phyloP scores from a whole-genome alignment of 2,113 vertebrate species.

The Corydoras sp. region DNA sequence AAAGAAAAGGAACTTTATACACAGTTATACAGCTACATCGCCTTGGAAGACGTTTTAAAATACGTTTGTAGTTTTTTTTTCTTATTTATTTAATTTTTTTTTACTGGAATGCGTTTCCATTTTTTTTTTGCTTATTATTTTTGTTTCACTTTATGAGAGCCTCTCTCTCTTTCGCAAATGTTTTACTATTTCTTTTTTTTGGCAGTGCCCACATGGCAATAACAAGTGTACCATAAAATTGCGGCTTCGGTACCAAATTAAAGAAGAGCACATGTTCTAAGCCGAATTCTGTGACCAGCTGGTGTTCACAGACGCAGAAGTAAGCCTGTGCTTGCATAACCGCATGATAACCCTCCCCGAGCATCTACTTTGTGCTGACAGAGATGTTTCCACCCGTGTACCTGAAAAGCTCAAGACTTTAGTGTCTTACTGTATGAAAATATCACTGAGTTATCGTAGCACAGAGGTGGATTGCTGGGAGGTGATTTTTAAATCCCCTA shows the following conservation, averaged over 20 bases:
- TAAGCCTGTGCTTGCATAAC: conserved; percentile 35
- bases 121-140: conserved; percentile 44
- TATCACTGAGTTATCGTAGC: too few species aligned
- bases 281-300: conserved; percentile 35
- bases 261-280: conserved; percentile 38
- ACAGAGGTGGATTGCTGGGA: not conserved
- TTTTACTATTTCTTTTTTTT: conserved; percentile 11
- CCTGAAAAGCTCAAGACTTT: not conserved
- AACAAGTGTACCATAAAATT: conserved; percentile 9
- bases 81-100: conserved; percentile 46
- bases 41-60: conserved; percentile 56
- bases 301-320: not conserved
- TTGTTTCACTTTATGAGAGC: conserved; percentile 13
- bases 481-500: not conserved
- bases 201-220: conserved; percentile 22
- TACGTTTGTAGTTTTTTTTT: not conserved
- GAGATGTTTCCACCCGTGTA: not conserved
- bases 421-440: not conserved
- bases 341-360: not conserved
- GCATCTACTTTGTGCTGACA: not conserved
- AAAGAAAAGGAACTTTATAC: conserved; percentile 52
- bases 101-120: conserved; percentile 63
- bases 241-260: not conserved
- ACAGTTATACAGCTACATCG: conserved; percentile 55
- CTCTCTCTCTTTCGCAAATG: not conserved